Base-by-base conservation (phyloP, 2,888 invertebrate species). In the Noctua pronuba region DNA sequence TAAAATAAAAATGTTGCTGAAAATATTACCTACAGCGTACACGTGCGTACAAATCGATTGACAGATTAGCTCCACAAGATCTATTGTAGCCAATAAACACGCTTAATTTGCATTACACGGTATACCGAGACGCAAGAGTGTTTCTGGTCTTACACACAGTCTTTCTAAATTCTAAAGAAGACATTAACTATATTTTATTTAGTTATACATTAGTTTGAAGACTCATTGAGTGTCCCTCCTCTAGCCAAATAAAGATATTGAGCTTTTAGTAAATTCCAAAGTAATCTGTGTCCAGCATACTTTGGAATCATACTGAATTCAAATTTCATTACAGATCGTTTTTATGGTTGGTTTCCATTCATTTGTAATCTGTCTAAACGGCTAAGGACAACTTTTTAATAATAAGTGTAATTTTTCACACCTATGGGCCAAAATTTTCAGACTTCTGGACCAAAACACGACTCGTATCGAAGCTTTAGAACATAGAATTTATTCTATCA, bases 401-500 rank as follows among this genome's bases (percentile, higher is more conserved):
- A 21, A 35, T 10, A 4, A 21, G 31, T 21, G 60, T 31, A 6
- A 35, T 24, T 35, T 38, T 64, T 13, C 6, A 24, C 13, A 24
- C 13, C 24, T 7, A 41, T 8, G 24, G n/a, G 1, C 21, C n/a
- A 44, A 64, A 3, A 28, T 16, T 52, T 7, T n/a, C 24, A 0
- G 3, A n/a, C 13, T 41, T 7, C 3, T 38, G 2, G 8, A 6
- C 1, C 13, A 60, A 77, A 52, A n/a, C 31, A 18, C 3, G 7
- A 28, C 18, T 21, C 31, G 13, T 2, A 24, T 1, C n/a, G 13
- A 52, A 71, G 41, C 52, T 75, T 28, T 16, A 28, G 16, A 74
- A 24, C 0, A 28, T 55, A 68, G 18, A 81, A 75, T 81, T 81
- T 81, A 81, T 80, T 80, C 10, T 46, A 70, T 58, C 66, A 77